Evolutionary conservation across 2,797 vertebrate species (phyloP), one percentile per base, ranked within the genome.

Genomic region (Myiotriccus ornatus): DNA sequence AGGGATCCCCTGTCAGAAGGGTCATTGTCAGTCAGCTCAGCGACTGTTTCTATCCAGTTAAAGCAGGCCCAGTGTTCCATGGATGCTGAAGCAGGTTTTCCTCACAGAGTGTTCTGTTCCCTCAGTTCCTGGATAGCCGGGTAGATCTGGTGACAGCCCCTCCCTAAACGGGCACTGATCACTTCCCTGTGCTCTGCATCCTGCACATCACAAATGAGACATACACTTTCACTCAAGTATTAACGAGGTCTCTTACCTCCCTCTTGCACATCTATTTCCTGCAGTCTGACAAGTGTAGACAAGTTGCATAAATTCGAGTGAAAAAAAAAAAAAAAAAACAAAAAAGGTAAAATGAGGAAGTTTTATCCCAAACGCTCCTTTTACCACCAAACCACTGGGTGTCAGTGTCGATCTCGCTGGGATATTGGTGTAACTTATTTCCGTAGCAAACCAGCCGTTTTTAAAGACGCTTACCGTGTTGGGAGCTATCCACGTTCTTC

Each of bases 71-170:
- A 6, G 28, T 4, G 17, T 35, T 30, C 41, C 10, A 1, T 3
- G 35, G 4, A 5, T 8, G n/a, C 2, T 15, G n/a, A 30, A 37
- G 22, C 14, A 7, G 49, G 9, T 50, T 27, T 49, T 23, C 39
- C 65, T 13, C 1, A 4, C 2, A 2, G 34, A 37, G 30, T 0
- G 9, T n/a, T n/a, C 39, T 56, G 37, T 4, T 30, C 47, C 39
- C 1, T 4, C 27, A 1, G 6, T 23, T 56, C 14, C 53, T 37
- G 5, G 35, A 3, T 2, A 30, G 27, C 43, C 27, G 49, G 7
- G 32, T 34, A 8, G 7, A 4, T 3, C 53, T 0, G 0, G 0
- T 6, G 5, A 5, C 35, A 6, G 47, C 3, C 52, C 41, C 25
- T 35, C 27, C 44, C 4, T 5, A 5, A 43, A 7, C 0, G 2